Conservation (phyloP, 1,140 invertebrate species). For the Drosophila sturtevanti region DNA sequence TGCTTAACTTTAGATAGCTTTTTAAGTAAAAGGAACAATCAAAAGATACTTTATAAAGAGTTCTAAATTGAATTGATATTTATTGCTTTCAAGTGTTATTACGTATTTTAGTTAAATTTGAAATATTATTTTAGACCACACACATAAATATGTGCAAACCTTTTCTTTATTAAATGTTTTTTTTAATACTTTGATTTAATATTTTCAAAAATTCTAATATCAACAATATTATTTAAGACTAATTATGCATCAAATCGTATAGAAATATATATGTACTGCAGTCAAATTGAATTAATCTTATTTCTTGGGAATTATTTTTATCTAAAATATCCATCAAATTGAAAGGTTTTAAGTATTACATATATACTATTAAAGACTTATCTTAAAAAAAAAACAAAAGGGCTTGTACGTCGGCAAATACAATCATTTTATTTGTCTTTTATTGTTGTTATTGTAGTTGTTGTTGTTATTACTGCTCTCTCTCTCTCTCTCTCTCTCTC, state of each 20-base stretch:
- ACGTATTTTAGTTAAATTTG: neutral
- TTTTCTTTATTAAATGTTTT: too few relatives aligned
- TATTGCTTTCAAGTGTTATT: neutral
- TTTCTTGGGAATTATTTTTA: too few relatives aligned
- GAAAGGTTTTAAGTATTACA: neutral
- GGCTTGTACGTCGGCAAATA: slow-evolving; percentile 44
- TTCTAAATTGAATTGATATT: neutral
- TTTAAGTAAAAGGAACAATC: neutral
- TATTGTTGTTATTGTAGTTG: slow-evolving; percentile 27
- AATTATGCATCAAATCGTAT: too few relatives aligned
- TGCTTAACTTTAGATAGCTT: neutral
- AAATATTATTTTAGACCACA: neutral
- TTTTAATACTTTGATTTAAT: too few relatives aligned
- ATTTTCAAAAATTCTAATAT: too few relatives aligned
- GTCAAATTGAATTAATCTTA: too few relatives aligned
- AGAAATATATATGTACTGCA: too few relatives aligned
- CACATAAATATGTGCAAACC: too few relatives aligned
- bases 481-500: too few relatives aligned
- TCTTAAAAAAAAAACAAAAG: neutral
- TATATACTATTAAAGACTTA: neutral
- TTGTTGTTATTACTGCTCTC: too few relatives aligned
- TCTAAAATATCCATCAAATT: neutral
- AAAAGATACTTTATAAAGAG: neutral
- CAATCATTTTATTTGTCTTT: slow-evolving; percentile 23
- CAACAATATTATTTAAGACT: too few relatives aligned